These are phyloP conservation scores for Atractosteus spatula DNA, from an alignment of 2,113 vertebrate genomes.

Conservation along the genomic window DNA sequence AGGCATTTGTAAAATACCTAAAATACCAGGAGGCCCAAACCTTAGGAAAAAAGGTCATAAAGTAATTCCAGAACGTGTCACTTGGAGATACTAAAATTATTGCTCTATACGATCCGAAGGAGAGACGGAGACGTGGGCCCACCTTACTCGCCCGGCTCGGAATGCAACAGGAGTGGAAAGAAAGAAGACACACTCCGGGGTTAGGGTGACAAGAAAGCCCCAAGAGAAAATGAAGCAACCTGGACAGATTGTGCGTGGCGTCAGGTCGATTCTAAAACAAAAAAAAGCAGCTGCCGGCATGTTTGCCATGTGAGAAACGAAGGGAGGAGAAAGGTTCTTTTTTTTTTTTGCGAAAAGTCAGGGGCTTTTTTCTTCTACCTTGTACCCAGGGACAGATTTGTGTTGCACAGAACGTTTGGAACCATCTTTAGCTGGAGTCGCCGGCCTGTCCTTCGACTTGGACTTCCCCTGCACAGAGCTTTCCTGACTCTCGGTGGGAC, in stretches of 20 bases:
- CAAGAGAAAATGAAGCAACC: conserved; percentile 46
- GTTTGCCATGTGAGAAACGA: conserved; percentile 42
- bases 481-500: conserved; percentile 78
- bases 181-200: conserved; percentile 35
- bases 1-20: background rate
- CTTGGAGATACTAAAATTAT: conserved; percentile 35
- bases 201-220: conserved; percentile 52
- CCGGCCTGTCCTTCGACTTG: conserved; percentile 83
- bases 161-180: conserved; percentile 12
- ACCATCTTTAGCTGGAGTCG: conserved; percentile 81
- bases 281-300: conserved; percentile 35
- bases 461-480: conserved; percentile 76
- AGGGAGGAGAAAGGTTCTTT: conserved; percentile 68
- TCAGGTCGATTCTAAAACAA: conserved; percentile 20
- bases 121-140: conserved; percentile 16
- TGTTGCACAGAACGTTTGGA: conserved; percentile 79
- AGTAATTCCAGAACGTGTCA: conserved; percentile 21
- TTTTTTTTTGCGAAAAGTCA: conserved; percentile 73
- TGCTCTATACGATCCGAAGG: conserved; percentile 36
- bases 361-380: conserved; percentile 99
- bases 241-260: conserved; percentile 46
- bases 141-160: conserved; percentile 20
- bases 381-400: conserved; percentile 94
- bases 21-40: too few relatives aligned
- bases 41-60: background rate